phyloP scores from a whole-genome alignment of 2,113 vertebrate genomes.

The Tiliqua scincoides region DNA sequence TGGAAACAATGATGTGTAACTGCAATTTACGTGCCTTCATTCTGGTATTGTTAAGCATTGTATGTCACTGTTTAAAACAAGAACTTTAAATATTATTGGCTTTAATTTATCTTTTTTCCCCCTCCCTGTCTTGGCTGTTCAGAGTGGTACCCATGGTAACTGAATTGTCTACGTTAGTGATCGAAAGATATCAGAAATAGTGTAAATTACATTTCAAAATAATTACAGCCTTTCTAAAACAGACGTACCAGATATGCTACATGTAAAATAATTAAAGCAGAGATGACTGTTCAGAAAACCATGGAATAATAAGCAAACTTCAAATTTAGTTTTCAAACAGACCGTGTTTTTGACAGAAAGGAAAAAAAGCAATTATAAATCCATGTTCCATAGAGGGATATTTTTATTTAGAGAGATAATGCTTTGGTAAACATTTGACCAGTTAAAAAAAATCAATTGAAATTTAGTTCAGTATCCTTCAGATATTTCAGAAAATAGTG shows the following conservation, averaged over 20 bases:
- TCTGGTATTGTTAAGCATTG: not conserved
- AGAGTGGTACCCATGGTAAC: not conserved
- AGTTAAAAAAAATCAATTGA: too few species aligned
- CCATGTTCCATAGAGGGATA: not conserved
- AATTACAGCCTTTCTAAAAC: conserved; percentile 2
- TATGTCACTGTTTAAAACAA: not conserved
- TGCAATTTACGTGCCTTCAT: too few species aligned
- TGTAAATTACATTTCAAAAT: conserved; percentile 12
- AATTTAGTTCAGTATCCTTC: too few species aligned
- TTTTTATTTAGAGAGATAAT: not conserved
- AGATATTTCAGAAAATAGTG: too few species aligned
- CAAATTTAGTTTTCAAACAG: not conserved
- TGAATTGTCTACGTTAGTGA: not conserved
- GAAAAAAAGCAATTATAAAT: too few species aligned
- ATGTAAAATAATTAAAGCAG: not conserved
- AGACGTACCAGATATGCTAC: not conserved
- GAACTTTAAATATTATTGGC: not conserved
- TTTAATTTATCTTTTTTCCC: not conserved
- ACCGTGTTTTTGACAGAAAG: not conserved
- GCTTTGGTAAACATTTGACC: not conserved
- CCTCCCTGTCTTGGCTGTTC: not conserved
- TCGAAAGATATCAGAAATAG: not conserved
- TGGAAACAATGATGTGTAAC: too few species aligned
- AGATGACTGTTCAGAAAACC: not conserved
- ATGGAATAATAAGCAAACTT: not conserved